Evolutionary conservation across 2,797 vertebrate species (phyloP).

Genomic region (Chaunax sp.): DNA sequence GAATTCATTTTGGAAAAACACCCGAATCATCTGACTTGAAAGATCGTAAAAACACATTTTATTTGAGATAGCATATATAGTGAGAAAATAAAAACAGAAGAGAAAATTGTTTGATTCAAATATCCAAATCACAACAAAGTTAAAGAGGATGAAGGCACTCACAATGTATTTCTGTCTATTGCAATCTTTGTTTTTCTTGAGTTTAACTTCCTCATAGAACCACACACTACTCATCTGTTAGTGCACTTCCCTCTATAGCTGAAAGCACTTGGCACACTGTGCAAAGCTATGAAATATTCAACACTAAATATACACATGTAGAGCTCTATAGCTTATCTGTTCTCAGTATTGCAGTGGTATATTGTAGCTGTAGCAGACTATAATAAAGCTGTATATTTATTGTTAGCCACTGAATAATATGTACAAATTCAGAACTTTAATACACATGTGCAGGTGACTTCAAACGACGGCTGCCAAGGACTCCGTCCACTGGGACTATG

Average conservation of each 20-base stretch:
- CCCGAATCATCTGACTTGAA: neutral
- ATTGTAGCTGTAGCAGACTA: neutral
- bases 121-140: neutral
- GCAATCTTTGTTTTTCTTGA: neutral
- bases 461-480: conserved; percentile 94
- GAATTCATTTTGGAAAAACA: neutral
- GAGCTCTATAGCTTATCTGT: neutral
- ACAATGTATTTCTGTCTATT: neutral
- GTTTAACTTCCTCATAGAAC: conserved; percentile 33
- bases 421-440: neutral
- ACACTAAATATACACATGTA: neutral
- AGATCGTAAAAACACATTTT: neutral
- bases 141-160: neutral
- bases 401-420: neutral
- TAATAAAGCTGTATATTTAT: neutral
- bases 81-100: neutral
- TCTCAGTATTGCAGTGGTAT: neutral
- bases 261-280: conserved; percentile 4
- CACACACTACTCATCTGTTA: neutral
- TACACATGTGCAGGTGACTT: conserved; percentile 88
- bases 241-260: conserved; percentile 45
- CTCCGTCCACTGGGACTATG: conserved; percentile 98
- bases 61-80: neutral
- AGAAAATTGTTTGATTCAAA: neutral
- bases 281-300: conserved; percentile 2